Base-by-base conservation (phyloP, 2,797 vertebrate species). In the Gymnoscopelus braueri region DNA sequence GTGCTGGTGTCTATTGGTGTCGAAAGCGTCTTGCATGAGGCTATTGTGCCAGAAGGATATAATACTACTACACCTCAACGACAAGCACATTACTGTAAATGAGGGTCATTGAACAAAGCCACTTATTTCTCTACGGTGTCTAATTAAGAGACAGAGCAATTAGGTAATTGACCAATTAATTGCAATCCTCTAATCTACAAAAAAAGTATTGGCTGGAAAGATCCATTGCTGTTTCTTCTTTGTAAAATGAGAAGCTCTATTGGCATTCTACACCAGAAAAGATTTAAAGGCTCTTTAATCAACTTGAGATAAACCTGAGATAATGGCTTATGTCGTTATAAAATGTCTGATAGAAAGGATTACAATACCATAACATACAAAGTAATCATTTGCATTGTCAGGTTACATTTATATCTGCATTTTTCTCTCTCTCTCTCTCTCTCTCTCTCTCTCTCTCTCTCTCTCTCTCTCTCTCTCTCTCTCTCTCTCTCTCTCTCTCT, bases 151-250 rank as follows among this genome's bases (percentile, higher is more conserved):
- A 85, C 71, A 84, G 76, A 90, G 89, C 91, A 92, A 93, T 93
- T 88, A 93, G 77, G 80, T 88, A 90, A 89, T 82, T 91, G 91
- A 89, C 90, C 92, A 92, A 92, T 93, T 94, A 91, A 89, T 90
- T 89, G 84, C 88, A 90, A 87, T 87, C 82, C 89, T 81, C 79
- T 93, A 91, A 93, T 93, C 90, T 93, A 80, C 85, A 87, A 76
- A 84, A 87, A 83, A 84, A 77, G 82, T 74, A 91, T 82, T 77
- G 77, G 63, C 87, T 84, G 78, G 60, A 80, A 77, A 86, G 87
- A 90, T 88, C 86, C 75, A 69, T 71, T 80, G 78, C 81, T 75
- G 81, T 88, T 88, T 85, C 86, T 88, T 68, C 23, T 15, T 63
- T 63, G 77, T 81, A 84, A 89, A 90, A 89, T 89, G 84, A 89